Evolutionary conservation across 92 coral and sea anemone species (phyloP).

Genomic region (Parazoanthus darwini): DNA sequence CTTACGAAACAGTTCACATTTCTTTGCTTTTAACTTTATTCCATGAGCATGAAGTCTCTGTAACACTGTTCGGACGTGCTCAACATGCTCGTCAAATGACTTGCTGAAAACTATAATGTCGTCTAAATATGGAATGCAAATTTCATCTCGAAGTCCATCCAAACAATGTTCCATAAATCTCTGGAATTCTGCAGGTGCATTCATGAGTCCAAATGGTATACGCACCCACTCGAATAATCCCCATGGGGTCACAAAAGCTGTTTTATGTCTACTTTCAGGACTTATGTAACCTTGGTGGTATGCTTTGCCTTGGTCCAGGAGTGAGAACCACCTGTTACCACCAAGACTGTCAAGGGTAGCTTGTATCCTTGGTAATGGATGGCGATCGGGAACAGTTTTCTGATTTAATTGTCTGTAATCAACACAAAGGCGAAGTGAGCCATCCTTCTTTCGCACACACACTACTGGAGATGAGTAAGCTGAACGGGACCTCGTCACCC

Average conservation of each 20-base stretch:
- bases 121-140: constrained; percentile 67
- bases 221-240: constrained; percentile 72
- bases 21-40: constrained; percentile 60
- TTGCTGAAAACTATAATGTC: constrained; percentile 60
- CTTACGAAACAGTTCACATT: constrained; percentile 58
- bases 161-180: constrained; percentile 69
- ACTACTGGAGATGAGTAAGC: not conserved
- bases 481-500: not conserved
- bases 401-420: not conserved
- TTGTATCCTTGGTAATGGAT: constrained; percentile 1
- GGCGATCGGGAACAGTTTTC: not conserved
- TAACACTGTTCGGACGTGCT: constrained; percentile 52
- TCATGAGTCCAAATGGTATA: constrained; percentile 65
- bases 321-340: constrained; percentile 12
- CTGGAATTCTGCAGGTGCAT: constrained; percentile 68
- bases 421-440: not conserved
- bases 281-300: constrained; percentile 70
- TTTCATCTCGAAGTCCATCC: constrained; percentile 54
- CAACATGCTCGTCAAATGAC: constrained; percentile 56
- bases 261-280: constrained; percentile 51
- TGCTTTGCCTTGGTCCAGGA: constrained; percentile 67
- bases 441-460: not conserved
- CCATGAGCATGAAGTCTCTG: constrained; percentile 51
- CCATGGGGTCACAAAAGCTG: constrained; percentile 77
- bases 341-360: constrained; percentile 9